phyloP scores from a whole-genome alignment of 2,888 invertebrate genomes.

The Mechanitis mazaeus region DNA sequence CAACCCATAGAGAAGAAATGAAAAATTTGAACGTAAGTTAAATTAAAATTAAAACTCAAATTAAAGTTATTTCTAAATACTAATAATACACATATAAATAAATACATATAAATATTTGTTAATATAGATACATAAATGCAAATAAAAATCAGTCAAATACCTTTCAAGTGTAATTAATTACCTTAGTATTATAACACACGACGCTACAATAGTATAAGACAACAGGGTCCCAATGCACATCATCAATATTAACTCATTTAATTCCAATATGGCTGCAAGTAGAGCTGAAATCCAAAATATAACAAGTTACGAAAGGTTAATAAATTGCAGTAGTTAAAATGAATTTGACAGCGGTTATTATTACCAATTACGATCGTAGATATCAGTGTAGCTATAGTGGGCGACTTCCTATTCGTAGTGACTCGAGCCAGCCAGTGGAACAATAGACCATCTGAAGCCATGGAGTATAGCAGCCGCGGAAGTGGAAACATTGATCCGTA shows the following conservation, averaged over 20 bases:
- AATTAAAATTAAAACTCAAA: too few species aligned
- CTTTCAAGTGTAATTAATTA: slow-evolving; percentile 21
- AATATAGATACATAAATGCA: too few species aligned
- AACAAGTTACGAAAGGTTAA: slow-evolving; percentile 8
- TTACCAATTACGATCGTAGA: slow-evolving; percentile 83
- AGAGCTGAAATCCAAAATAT: slow-evolving; percentile 70
- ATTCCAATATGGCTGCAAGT: slow-evolving; percentile 85
- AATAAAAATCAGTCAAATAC: too few species aligned
- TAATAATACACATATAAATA: too few species aligned
- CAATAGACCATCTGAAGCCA: slow-evolving; percentile 90
- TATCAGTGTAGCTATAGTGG: slow-evolving; percentile 82
- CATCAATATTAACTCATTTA: slow-evolving; percentile 87
- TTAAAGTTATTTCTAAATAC: too few species aligned
- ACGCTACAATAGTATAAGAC: slow-evolving; percentile 91
- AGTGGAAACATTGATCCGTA: slow-evolving; percentile 89
- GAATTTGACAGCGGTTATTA: slow-evolving; percentile 4
- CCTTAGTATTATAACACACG: slow-evolving; percentile 88
- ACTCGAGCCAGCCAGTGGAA: slow-evolving; percentile 84
- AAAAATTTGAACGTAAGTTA: too few species aligned
- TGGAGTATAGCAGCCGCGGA: slow-evolving; percentile 87
- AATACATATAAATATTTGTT: too few species aligned
- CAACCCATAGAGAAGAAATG: too few species aligned
- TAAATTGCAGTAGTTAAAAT: too few species aligned
- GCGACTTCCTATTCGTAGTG: slow-evolving; percentile 82
- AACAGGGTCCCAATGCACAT: slow-evolving; percentile 90